Percentiles rank a stretch among this genome's conserved stretches.
Evolutionary conservation across 2,888 invertebrate species (phyloP).

Genomic region (Chouioia cunea): DNA sequence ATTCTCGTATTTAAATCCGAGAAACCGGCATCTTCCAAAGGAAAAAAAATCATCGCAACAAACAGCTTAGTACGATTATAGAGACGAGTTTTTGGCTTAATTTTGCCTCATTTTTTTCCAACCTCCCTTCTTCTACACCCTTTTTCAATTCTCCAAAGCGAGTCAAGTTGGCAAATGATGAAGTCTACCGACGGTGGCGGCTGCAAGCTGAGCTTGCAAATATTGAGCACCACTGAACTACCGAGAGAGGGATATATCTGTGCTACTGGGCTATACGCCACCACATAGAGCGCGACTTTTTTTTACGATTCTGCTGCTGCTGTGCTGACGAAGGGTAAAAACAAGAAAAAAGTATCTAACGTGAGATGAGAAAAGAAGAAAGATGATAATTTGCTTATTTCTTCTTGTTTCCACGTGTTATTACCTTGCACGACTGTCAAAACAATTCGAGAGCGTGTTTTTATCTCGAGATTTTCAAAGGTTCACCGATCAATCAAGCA

Average conservation of each 20-base stretch:
- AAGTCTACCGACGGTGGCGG: background rate
- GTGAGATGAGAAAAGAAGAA: background rate
- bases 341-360: background rate
- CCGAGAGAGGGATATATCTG: constrained; percentile 54
- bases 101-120: constrained; percentile 6
- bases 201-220: constrained; percentile 40
- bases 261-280: constrained; percentile 62
- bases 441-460: too few relatives aligned
- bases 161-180: constrained; percentile 2
- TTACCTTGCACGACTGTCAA: too few relatives aligned
- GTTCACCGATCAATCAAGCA: too few relatives aligned
- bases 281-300: constrained; percentile 27
- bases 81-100: background rate
- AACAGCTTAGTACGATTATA: background rate
- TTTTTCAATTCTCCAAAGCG: background rate
- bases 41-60: background rate
- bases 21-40: too few relatives aligned
- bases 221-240: constrained; percentile 58
- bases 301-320: too few relatives aligned
- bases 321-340: too few relatives aligned
- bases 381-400: too few relatives aligned
- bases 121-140: background rate
- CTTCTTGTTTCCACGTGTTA: too few relatives aligned
- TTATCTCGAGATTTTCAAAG: too few relatives aligned
- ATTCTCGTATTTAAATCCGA: background rate